Percentiles rank a stretch among this genome's conserved stretches.
These are phyloP conservation scores for Plodia interpunctella DNA, from an alignment of 1,140 invertebrate species.

Conservation along the genomic window DNA sequence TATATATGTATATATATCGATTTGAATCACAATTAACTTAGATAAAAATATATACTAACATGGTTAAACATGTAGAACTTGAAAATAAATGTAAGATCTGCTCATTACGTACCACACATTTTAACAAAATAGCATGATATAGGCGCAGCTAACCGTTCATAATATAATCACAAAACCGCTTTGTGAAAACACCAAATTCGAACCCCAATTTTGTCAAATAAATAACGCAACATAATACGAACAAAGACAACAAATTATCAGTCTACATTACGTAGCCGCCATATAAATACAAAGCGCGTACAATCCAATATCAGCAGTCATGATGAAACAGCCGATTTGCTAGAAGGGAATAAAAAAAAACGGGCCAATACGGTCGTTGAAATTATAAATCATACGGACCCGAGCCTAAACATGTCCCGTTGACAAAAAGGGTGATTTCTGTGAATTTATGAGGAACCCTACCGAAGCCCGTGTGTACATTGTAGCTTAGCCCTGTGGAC, in stretches of 20 bases:
- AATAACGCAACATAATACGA: background rate
- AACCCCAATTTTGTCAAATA: background rate
- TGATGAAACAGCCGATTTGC: constrained; percentile 24
- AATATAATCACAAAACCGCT: background rate
- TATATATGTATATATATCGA: too few species aligned
- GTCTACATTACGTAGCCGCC: background rate
- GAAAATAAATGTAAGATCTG: too few species aligned
- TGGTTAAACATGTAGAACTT: too few species aligned
- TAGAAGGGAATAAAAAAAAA: constrained; percentile 22
- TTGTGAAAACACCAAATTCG: background rate
- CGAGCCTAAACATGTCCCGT: constrained; percentile 60
- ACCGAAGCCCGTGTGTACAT: constrained; percentile 8
- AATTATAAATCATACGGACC: constrained; percentile 56
- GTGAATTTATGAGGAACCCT: constrained; percentile 45
- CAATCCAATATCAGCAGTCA: constrained; percentile 8
- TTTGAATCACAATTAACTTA: too few species aligned
- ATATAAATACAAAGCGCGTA: background rate
- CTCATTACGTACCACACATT: too few species aligned
- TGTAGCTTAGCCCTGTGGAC: constrained; percentile 2
- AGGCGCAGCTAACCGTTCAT: too few species aligned
- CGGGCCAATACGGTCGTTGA: constrained; percentile 18
- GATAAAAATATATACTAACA: too few species aligned
- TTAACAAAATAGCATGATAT: too few species aligned
- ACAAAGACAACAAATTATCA: constrained; percentile 4
- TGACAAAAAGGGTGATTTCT: constrained; percentile 68